Percentiles rank a stretch among this genome's conserved stretches.
Evolutionary conservation across 2,113 vertebrate genomes (phyloP).

Genomic region (Argyrosomus japonicus): DNA sequence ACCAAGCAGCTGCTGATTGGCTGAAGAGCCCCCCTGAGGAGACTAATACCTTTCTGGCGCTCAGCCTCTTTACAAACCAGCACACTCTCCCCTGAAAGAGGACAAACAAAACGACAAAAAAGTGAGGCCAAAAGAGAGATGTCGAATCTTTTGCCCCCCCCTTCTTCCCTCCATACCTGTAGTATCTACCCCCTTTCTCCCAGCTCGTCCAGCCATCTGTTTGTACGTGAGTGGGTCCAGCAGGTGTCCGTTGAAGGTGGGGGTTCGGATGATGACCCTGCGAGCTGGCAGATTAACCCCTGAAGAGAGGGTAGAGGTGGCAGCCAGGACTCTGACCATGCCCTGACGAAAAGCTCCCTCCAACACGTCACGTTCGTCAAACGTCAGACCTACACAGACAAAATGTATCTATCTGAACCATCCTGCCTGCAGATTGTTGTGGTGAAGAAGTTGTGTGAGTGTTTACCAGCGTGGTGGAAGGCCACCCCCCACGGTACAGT

Average conservation of each 20-base stretch:
- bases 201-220: conserved; percentile 97
- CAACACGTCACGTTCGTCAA: conserved; percentile 94
- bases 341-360: conserved; percentile 95
- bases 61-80: conserved; percentile 94
- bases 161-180: conserved; percentile 74
- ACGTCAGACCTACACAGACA: conserved; percentile 89
- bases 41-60: conserved; percentile 89
- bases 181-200: conserved; percentile 95
- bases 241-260: conserved; percentile 89
- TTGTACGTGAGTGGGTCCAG: conserved; percentile 95
- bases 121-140: not conserved
- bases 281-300: conserved; percentile 97
- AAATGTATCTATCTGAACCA: not conserved
- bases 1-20: conserved; percentile 93
- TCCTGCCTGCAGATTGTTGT: not conserved
- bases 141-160: not conserved
- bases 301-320: conserved; percentile 96
- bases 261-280: conserved; percentile 94
- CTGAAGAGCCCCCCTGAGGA: conserved; percentile 90
- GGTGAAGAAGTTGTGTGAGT: not conserved
- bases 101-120: not conserved
- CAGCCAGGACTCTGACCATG: conserved; percentile 88
- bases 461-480: conserved; percentile 97
- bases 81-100: conserved; percentile 91
- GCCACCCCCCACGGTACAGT: conserved; percentile 94